phyloP scores from a whole-genome alignment of 2,797 vertebrate genomes.

The Melanotaenia trifasciata region DNA sequence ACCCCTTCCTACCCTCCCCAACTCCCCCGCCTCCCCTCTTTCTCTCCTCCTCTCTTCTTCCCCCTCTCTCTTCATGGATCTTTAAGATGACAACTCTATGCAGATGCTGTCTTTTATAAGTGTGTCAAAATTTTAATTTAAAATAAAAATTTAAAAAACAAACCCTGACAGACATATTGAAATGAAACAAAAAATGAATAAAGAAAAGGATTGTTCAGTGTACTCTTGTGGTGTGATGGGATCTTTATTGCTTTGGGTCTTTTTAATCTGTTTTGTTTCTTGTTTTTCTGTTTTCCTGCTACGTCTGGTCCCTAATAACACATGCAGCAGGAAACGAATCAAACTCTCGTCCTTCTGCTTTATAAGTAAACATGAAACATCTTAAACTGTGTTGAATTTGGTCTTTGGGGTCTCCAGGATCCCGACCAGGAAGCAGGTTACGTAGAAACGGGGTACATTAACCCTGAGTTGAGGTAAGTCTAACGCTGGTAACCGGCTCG shows the following conservation, averaged over 20 bases:
- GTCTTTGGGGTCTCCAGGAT: no score
- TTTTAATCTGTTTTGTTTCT: background rate
- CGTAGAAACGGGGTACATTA: no score
- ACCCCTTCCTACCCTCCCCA: constrained; percentile 38
- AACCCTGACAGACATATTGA: constrained; percentile 87
- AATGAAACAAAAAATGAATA: constrained; percentile 85
- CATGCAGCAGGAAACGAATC: no score
- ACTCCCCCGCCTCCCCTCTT: constrained; percentile 10
- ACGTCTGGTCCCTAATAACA: no score
- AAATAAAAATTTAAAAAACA: constrained; percentile 83
- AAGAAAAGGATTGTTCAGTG: constrained; percentile 89
- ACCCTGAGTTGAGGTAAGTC: no score
- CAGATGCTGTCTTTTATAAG: constrained; percentile 92
- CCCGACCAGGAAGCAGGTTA: no score
- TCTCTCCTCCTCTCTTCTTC: constrained; percentile 29
- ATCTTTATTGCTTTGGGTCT: constrained; percentile 28
- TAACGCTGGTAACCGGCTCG: no score
- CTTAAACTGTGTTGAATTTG: no score
- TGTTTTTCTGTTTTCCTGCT: no score
- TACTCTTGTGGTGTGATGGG: constrained; percentile 36
- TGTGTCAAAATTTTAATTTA: constrained; percentile 89
- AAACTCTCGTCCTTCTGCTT: no score
- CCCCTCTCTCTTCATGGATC: constrained; percentile 81
- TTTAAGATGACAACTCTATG: constrained; percentile 92
- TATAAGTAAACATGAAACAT: no score